These are phyloP conservation scores for Trichosurus vulpecula DNA, from an alignment of 2,797 vertebrate species.

Conservation along the genomic window DNA sequence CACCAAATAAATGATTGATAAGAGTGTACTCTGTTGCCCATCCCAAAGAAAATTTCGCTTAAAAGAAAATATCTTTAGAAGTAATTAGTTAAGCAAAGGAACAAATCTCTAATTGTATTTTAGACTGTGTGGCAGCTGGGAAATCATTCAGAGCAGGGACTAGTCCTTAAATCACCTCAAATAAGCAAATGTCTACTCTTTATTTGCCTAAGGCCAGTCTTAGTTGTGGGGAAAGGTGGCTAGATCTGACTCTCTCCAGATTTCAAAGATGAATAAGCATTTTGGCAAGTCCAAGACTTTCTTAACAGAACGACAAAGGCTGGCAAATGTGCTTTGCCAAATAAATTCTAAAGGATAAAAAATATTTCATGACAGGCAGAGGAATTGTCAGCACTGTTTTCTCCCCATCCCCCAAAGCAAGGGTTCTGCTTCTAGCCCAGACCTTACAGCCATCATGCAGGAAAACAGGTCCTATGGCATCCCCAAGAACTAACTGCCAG, in stretches of 20 bases:
- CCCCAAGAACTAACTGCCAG: too few relatives aligned
- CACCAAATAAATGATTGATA: slow-evolving; percentile 22
- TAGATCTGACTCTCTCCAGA: not conserved
- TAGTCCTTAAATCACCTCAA: not conserved
- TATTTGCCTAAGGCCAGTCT: not conserved
- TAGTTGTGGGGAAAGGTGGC: not conserved
- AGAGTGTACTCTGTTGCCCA: slow-evolving; percentile 15
- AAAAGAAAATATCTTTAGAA: slow-evolving; percentile 30
- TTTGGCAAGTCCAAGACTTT: not conserved
- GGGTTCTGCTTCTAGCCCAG: too few relatives aligned
- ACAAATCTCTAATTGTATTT: slow-evolving; percentile 29
- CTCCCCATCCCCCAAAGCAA: not conserved
- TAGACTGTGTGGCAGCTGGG: not conserved
- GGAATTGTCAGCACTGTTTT: not conserved
- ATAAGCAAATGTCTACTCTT: slow-evolving; percentile 6
- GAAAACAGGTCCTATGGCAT: too few relatives aligned
- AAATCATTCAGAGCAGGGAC: not conserved
- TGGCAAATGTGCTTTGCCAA: slow-evolving; percentile 47
- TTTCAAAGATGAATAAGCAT: not conserved
- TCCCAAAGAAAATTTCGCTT: slow-evolving; percentile 42
- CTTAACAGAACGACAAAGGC: not conserved
- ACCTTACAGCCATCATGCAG: too few relatives aligned
- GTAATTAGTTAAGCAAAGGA: slow-evolving; percentile 41
- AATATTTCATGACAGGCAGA: not conserved
- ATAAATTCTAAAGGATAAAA: not conserved